Evolutionary conservation across 2,113 vertebrate genomes (phyloP), one percentile per base, ranked within the genome.

Genomic region (Rhinoptilus africanus): DNA sequence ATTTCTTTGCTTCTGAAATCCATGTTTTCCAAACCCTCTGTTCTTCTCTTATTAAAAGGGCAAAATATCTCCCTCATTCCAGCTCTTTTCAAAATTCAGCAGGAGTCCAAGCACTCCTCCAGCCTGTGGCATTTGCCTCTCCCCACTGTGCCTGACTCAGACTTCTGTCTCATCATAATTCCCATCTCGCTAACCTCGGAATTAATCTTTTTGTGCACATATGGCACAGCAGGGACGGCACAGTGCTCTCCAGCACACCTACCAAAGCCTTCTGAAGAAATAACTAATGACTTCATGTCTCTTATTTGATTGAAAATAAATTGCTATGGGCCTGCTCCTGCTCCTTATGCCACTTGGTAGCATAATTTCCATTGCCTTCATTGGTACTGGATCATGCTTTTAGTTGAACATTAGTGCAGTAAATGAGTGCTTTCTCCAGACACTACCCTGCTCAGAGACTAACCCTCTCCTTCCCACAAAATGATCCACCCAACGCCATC

Each of bases 161-260:
- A 75, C 72, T 73, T 72, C 81, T 83, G 67, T n/a, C 91, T 97
- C 94, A 87, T 93, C 93, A 72, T 50, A 66, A 89, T 85, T 96
- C 88, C 63, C 47, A 19, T 85, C 93, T 85, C 41, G 71, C 95
- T 87, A 91, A 95, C 85, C 88, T 92, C 90, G 93, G 89, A 93
- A 97, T 96, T 96, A 94, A 96, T 97, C 90, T 91, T 93, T 92
- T 83, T 53, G 73, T 85, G 85, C 88, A 53, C 88, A 94, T 87
- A 93, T 89, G 95, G 92, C 66, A 53, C 6, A 27, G 80, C 66
- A 45, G 81, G 84, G 77, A 73, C 6, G 4, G 54, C 59, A 21
- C 50, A 7, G 74, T 21, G 63, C 67, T 96, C 87, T 71, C 74
- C 5, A 92, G 71, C 83, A 89, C 92, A 95, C 85, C 89, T 85